Evolutionary conservation across 2,797 vertebrate species (phyloP), one percentile per base, ranked within the genome.

Genomic region (Amblyraja radiata): DNA sequence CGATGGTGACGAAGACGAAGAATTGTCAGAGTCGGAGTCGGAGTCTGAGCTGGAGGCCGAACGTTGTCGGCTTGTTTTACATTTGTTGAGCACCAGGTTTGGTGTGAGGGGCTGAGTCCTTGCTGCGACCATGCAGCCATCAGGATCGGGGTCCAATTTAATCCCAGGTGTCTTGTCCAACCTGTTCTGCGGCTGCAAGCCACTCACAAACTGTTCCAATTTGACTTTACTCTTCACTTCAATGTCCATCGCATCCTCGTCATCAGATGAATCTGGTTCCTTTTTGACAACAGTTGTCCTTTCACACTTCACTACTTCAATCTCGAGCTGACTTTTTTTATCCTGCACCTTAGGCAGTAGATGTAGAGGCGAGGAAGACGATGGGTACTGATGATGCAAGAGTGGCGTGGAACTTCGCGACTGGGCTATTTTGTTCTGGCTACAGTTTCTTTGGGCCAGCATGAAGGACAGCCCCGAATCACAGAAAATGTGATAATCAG

Each of bases 381-480:
- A 94, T 94, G 96, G 97, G 93, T 97, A 96, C 90, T 96, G 96
- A 25, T 95, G 96, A 93, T 97, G 97, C 94, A 97, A 95, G 32
- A 97, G 94, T 1, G 97, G 96, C 93, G 97, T 95, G 94, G 96
- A 95, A 94, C 96, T 96, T 95, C 95, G 96, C 0, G 97, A 96
- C 32, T 95, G 95, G 0, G 96, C 93, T 88, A 96, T 94, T 96
- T 98, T 99, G 93, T 96, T 98, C 94, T 99, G 98, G 96, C 97
- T 99, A 96, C 98, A 99, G 95, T 95, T 98, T 95, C 97, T 98
- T 93, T 99, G 99, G 93, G 98, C 97, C 21, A 96, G 95, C 97
- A 98, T 99, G 95, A 99, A 99, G 0, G 98, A 97, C 76, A 99
- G 98, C 93, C 99, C 98, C 0, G 98, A 98, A 95, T 99, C 99